These are phyloP conservation scores for Arvicanthis niloticus DNA, from an alignment of 2,113 vertebrate species.

Conservation along the genomic window DNA sequence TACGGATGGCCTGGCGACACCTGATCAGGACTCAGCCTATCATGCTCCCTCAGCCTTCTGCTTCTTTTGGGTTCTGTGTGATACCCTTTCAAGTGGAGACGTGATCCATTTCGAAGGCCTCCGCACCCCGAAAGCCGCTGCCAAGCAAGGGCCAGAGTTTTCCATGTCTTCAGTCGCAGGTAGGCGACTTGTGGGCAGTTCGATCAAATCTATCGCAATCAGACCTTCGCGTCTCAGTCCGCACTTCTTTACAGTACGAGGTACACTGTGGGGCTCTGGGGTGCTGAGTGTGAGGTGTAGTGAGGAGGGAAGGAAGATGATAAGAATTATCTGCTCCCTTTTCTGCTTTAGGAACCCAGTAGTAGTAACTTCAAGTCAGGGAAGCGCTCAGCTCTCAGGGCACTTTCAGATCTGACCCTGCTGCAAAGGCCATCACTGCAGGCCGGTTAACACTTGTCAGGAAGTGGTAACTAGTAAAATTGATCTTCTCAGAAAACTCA, in stretches of 20 bases:
- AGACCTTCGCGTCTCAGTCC: not conserved
- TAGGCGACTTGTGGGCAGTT: not conserved
- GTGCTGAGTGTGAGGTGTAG: not conserved
- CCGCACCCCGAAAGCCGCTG: not conserved
- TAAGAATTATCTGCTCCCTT: not conserved
- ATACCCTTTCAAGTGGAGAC: not conserved
- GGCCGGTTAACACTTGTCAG: conserved; percentile 11
- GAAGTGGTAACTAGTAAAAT: conserved; percentile 56
- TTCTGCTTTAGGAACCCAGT: not conserved
- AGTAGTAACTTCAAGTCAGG: not conserved
- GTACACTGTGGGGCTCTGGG: not conserved
- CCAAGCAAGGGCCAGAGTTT: not conserved
- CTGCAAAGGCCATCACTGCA: not conserved
- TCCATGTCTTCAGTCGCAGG: not conserved
- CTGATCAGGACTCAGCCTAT: not conserved
- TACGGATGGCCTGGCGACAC: not conserved
- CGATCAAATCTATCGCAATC: not conserved
- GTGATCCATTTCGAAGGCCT: not conserved
- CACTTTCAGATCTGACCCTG: not conserved
- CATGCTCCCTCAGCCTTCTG: not conserved
- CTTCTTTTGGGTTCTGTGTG: not conserved
- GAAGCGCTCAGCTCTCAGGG: not conserved
- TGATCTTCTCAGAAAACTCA: conserved; percentile 24
- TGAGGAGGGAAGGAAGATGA: not conserved
- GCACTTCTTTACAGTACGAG: not conserved